Evolutionary conservation across 2,113 vertebrate genomes (phyloP).

Genomic region (Triplophysa dalaica): DNA sequence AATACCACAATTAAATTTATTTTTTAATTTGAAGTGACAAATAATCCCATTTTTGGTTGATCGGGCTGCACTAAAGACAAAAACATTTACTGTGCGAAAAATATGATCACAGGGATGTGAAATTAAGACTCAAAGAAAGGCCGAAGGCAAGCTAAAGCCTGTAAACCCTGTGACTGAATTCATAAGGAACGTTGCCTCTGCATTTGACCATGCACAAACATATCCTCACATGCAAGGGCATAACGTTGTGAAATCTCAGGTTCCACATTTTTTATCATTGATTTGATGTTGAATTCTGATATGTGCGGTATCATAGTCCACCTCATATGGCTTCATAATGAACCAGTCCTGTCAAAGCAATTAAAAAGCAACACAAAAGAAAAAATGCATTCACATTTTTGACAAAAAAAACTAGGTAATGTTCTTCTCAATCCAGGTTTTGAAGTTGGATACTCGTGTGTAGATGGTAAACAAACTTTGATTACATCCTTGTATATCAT

Average conservation of each 20-base stretch:
- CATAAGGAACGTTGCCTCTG: constrained; percentile 51
- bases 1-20: no score
- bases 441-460: constrained; percentile 79
- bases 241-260: constrained; percentile 6
- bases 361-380: neutral
- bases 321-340: neutral
- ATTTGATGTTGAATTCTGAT: neutral
- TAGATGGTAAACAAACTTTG: constrained; percentile 77
- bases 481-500: constrained; percentile 77
- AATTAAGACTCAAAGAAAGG: neutral
- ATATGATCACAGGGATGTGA: constrained; percentile 3
- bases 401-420: constrained; percentile 68
- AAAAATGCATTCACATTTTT: neutral
- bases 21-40: neutral
- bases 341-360: neutral
- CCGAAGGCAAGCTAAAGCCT: constrained; percentile 33
- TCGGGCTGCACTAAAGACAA: neutral
- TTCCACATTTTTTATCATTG: neutral
- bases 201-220: constrained; percentile 28
- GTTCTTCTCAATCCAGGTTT: constrained; percentile 87
- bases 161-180: constrained; percentile 51
- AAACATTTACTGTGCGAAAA: neutral
- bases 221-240: constrained; percentile 9
- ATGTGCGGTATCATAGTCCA: neutral
- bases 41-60: neutral